phyloP scores from a whole-genome alignment of 2,113 vertebrate species.

The Laticauda colubrina region DNA sequence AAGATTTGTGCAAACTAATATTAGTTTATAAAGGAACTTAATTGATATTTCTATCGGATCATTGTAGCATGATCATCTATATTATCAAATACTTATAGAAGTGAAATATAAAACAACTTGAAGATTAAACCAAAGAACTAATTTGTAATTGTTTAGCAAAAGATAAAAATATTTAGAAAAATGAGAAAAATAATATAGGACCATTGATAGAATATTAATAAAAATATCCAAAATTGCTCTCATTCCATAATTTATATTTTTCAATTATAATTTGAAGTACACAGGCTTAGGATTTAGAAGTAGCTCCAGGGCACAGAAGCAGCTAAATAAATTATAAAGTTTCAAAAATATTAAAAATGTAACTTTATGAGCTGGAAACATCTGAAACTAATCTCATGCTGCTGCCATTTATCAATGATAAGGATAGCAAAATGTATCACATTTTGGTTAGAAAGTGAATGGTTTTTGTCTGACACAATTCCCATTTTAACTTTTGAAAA shows the following conservation, averaged over 20 bases:
- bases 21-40: not conserved
- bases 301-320: not conserved
- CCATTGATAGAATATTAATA: not conserved
- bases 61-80: not conserved
- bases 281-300: not conserved
- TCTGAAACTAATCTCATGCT: not conserved
- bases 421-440: conserved; percentile 4
- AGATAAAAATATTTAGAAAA: not conserved
- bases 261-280: not conserved
- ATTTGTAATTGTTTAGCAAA: not conserved
- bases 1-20: not conserved
- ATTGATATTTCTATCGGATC: not conserved
- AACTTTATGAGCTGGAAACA: not conserved
- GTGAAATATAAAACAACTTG: not conserved
- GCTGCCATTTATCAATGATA: not conserved
- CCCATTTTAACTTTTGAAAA: not conserved
- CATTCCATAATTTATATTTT: not conserved
- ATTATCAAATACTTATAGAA: not conserved
- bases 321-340: not conserved
- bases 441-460: not conserved
- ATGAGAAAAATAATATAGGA: not conserved
- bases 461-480: not conserved
- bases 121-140: not conserved
- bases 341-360: not conserved
- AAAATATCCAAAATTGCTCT: not conserved